Conservation (phyloP, 2,113 vertebrate genomes). For the Sebastes schlegelii region DNA sequence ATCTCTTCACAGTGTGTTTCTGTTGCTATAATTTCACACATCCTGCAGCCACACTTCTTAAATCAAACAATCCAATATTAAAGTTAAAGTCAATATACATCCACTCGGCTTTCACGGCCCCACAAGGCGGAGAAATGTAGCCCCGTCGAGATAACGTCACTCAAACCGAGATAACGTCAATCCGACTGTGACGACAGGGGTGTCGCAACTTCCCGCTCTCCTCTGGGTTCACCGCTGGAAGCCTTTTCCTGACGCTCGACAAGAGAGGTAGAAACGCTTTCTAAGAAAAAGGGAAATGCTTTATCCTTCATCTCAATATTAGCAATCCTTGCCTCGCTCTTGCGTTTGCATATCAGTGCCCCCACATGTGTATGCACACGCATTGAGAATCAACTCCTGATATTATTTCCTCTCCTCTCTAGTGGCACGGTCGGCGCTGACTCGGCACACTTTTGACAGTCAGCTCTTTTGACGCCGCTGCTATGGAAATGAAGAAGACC, state of each 20-base stretch:
- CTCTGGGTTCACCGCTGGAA: not conserved
- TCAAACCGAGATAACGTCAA: slow-evolving; percentile 16
- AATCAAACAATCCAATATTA: not conserved
- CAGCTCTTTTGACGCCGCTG: slow-evolving; percentile 58
- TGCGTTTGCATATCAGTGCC: slow-evolving; percentile 16
- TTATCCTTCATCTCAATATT: slow-evolving; percentile 22
- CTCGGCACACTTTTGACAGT: slow-evolving; percentile 56
- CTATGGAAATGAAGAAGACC: slow-evolving; percentile 62
- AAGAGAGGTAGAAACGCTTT: not conserved
- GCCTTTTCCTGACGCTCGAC: slow-evolving; percentile 20
- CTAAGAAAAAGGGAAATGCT: slow-evolving; percentile 1
- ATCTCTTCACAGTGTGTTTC: not conserved
- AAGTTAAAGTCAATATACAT: not conserved
- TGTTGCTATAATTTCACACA: slow-evolving; percentile 21
- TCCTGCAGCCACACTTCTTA: not conserved
- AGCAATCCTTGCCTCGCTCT: slow-evolving; percentile 10
- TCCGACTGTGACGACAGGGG: slow-evolving; percentile 5
- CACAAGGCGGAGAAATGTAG: not conserved
- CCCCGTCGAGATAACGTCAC: not conserved
- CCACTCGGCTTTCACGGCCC: not conserved
- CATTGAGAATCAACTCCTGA: slow-evolving; percentile 20
- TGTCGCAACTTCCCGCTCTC: not conserved
- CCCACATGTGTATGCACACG: not conserved
- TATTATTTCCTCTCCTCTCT: slow-evolving; percentile 40
- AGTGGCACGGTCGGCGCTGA: slow-evolving; percentile 50